These are phyloP conservation scores for Ochotona curzoniae DNA, from an alignment of 2,113 vertebrate species.

Conservation along the genomic window DNA sequence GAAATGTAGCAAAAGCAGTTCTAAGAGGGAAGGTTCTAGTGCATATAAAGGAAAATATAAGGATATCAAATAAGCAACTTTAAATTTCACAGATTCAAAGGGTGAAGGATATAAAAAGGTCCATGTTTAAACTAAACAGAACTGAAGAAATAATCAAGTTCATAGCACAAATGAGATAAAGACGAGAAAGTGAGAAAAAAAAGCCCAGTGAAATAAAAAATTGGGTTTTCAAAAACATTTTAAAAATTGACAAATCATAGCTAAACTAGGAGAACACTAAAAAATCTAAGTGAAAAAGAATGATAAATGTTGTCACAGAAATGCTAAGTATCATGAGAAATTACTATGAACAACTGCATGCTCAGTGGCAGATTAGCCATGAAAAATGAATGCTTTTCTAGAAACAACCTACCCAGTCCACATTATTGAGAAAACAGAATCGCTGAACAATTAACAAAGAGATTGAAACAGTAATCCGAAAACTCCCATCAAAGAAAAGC, in stretches of 20 bases:
- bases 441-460: neutral
- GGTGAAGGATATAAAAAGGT: neutral
- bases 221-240: neutral
- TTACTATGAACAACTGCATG: neutral
- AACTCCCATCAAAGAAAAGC: neutral
- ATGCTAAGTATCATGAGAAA: neutral
- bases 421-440: neutral
- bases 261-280: neutral
- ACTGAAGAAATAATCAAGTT: neutral
- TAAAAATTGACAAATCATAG: neutral
- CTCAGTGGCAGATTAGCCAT: neutral
- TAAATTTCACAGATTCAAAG: neutral
- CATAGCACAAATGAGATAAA: neutral
- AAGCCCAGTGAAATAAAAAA: neutral
- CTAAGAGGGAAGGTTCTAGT: neutral
- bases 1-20: neutral
- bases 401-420: neutral
- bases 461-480: neutral
- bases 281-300: neutral
- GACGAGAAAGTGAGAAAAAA: neutral
- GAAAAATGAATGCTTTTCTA: neutral
- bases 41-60: neutral
- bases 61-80: neutral
- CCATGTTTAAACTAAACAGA: neutral
- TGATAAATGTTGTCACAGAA: neutral